Evolutionary conservation across 2,113 vertebrate species (phyloP), one percentile per base, ranked within the genome.

Genomic region (Muntiacus muntjak): DNA sequence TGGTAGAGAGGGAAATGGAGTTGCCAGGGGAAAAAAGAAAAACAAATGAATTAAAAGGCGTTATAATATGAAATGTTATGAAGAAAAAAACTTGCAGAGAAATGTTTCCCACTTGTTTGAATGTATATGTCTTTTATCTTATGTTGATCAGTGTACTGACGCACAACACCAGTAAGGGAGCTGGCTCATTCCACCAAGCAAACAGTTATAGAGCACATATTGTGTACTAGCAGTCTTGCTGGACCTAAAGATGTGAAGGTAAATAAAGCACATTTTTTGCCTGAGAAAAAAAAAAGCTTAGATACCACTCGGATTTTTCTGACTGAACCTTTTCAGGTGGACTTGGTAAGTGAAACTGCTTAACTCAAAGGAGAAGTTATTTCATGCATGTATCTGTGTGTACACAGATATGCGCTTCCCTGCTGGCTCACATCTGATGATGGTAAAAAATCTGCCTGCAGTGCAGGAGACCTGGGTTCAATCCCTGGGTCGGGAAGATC

Each of bases 1-100:
- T 88, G 86, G 33, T 47, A 7, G 67, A 84, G 57, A 91, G 93
- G 84, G 62, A 84, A 90, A 94, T 40, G n/a, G 64, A 76, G 43
- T 90, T 85, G 82, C 81, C 28, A 45, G 36, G 45, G 25, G 17
- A 5, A n/a, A 52, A 87, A 52, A 43, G 71, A 76, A 30, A 67
- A n/a, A 25, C 45, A 90, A 87, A 54, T 92, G 76, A 55, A 88
- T 60, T 87, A 94, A 92, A 97, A 96, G 55, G 43, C 43, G 25
- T 84, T 87, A 26, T 60, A 55, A 88, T 60, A 13, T 45, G 14
- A 60, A 58, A 25, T 85, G 23, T 58, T 74, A 3, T 74, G 58
- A 47, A 86, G 43, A 36, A 83, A 58, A 71, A 71, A 85, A 89
- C 26, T 58, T 91, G 45, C 45, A 86, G 50, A 58, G n/a, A 89